Conservation (phyloP, 2,888 invertebrate genomes). For the Orchesellides sinensis region DNA sequence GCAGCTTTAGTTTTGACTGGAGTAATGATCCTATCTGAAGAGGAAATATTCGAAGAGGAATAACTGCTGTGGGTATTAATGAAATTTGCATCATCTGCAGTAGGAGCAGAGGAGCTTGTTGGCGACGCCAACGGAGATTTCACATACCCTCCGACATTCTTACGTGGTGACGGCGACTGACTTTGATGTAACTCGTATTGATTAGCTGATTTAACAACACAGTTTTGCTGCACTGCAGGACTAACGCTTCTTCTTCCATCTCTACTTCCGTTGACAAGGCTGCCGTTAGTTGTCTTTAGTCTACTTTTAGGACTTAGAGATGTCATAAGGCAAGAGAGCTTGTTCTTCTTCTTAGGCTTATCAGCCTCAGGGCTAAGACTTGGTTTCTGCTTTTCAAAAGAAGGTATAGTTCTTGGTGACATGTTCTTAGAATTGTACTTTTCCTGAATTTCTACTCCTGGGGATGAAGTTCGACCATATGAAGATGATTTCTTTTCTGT, state of each 20-base stretch:
- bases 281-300: conserved; percentile 38
- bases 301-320: conserved; percentile 59
- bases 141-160: neutral
- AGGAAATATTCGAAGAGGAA: neutral
- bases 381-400: conserved; percentile 23
- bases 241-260: conserved; percentile 6
- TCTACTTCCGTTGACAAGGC: conserved; percentile 33
- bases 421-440: conserved; percentile 6
- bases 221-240: neutral
- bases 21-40: conserved; percentile 37
- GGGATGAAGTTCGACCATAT: neutral
- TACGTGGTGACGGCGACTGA: no score
- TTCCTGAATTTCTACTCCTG: conserved; percentile 16
- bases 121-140: conserved; percentile 23
- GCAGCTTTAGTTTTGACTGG: conserved; percentile 73
- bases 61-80: neutral
- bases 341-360: conserved; percentile 54
- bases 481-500: conserved; percentile 20
- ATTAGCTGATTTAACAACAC: neutral
- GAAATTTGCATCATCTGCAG: conserved; percentile 14
- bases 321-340: conserved; percentile 61
- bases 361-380: conserved; percentile 16
- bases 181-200: neutral
- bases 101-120: no score
- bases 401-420: no score